Base-by-base conservation (phyloP, 2,888 invertebrate species). In the Crocallis elinguaria region DNA sequence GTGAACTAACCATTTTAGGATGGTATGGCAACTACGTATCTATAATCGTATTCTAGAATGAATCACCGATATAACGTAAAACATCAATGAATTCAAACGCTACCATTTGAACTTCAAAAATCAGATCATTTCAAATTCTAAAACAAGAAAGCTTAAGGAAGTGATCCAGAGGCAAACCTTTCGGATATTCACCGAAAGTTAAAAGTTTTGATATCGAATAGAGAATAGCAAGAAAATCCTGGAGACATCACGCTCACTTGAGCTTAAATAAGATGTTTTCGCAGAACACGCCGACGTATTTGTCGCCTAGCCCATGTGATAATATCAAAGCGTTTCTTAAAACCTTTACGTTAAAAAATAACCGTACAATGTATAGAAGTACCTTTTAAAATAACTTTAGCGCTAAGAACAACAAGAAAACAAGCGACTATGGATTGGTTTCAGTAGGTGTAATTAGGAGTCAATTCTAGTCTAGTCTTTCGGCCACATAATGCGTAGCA, bases 191-290 rank as follows among this genome's bases (percentile, higher is more conserved):
- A 51, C 17, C 25, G 42, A 41, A 42, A 58, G 46, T 50, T 44
- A 53, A 58, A 64, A 64, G 41, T 63, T 63, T 62, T 66, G 60
- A 62, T 68, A 77, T 78, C 67, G 70, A 66, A 74, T 60, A 67
- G 66, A 67, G 69, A 70, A 74, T 69, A 69, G 61, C 64, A 45
- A 60, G 66, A 57, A 71, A 77, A 77, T 79, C 75, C 71, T 63
- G 62, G 64, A 69, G 71, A 72, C 78, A 79, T 72, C 74, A 77
- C 75, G 75, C 75, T 72, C 69, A 72, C 79, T 78, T 77, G 77
- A 75, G 73, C 76, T 82, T 76, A 81, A 82, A 82, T 82, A 81
- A 83, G 77, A 82, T 79, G 82, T 81, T 78, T 76, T 73, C 69
- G 53, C 60, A 67, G 77, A 71, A 75, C 67, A 71, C 70, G 69